Evolutionary conservation across 1,140 invertebrate species (phyloP).

Genomic region (Hirudo medicinalis): DNA sequence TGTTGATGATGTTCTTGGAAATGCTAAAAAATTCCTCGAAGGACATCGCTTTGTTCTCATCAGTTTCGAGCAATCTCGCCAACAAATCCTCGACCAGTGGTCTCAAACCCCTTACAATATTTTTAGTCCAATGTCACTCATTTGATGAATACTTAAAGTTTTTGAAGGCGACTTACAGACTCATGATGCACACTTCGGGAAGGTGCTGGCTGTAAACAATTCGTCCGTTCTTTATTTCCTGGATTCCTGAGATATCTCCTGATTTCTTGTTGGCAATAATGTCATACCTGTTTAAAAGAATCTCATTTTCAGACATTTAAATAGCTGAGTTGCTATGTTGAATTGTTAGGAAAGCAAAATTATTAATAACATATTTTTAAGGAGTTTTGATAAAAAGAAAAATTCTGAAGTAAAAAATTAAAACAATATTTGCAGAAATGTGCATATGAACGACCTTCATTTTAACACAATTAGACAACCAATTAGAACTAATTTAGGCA

Average conservation of each 20-base stretch:
- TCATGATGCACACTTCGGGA: constrained; percentile 70
- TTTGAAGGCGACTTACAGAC: constrained; percentile 39
- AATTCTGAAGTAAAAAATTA: too few relatives aligned
- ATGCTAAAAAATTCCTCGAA: constrained; percentile 1
- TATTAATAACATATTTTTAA: too few relatives aligned
- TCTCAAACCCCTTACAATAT: not conserved
- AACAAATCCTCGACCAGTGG: not conserved
- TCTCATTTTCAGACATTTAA: too few relatives aligned
- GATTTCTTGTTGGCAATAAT: constrained; percentile 64
- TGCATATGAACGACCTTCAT: not conserved
- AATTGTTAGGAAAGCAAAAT: too few relatives aligned
- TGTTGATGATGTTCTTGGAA: not conserved
- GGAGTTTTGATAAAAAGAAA: too few relatives aligned
- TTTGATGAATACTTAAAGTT: too few relatives aligned
- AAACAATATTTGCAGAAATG: too few relatives aligned
- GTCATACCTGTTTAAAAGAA: constrained; percentile 31
- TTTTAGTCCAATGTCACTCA: too few relatives aligned
- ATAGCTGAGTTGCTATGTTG: too few relatives aligned
- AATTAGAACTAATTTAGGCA: too few relatives aligned
- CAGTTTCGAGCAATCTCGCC: not conserved
- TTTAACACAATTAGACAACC: not conserved
- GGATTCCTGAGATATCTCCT: constrained; percentile 81
- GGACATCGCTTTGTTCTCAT: not conserved
- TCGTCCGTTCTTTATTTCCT: constrained; percentile 73
- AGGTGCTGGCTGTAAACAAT: constrained; percentile 79